phyloP scores from a whole-genome alignment of 2,113 vertebrate species.

The Proterorhinus semilunaris region DNA sequence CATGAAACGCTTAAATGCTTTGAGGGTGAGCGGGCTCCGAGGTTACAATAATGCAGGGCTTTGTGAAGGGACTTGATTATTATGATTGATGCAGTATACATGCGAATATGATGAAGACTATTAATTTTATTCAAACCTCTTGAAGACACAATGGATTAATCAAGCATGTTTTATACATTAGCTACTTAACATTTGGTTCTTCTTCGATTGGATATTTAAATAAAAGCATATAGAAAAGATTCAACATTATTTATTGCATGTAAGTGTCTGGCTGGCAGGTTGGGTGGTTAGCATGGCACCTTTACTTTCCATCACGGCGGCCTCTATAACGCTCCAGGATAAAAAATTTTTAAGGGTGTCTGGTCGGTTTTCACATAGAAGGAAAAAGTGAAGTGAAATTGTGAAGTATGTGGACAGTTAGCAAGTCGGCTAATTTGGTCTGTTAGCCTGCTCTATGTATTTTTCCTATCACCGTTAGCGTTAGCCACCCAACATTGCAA shows the following conservation, averaged over 20 bases:
- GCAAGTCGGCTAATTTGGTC: no score
- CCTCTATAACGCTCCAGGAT: no score
- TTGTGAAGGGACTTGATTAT: constrained; percentile 20
- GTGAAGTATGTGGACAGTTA: no score
- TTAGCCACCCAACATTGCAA: no score
- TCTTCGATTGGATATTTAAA: neutral
- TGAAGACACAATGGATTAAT: constrained; percentile 56
- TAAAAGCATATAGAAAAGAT: neutral
- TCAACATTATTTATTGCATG: neutral
- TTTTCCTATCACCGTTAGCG: no score
- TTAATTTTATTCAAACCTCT: constrained; percentile 36
- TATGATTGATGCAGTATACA: constrained; percentile 44
- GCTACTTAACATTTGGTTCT: constrained; percentile 32
- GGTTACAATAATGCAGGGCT: constrained; percentile 13
- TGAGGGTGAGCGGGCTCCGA: constrained; percentile 8
- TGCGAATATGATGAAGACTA: constrained; percentile 34
- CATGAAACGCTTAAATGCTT: neutral
- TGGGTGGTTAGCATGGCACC: no score
- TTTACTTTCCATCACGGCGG: no score
- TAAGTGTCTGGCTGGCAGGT: neutral
- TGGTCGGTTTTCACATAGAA: no score
- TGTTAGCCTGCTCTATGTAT: no score
- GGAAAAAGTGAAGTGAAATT: no score
- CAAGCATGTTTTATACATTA: constrained; percentile 51
- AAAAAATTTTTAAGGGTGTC: neutral